These are phyloP conservation scores for Furnarius figulus DNA, from an alignment of 2,113 vertebrate species.

Conservation along the genomic window DNA sequence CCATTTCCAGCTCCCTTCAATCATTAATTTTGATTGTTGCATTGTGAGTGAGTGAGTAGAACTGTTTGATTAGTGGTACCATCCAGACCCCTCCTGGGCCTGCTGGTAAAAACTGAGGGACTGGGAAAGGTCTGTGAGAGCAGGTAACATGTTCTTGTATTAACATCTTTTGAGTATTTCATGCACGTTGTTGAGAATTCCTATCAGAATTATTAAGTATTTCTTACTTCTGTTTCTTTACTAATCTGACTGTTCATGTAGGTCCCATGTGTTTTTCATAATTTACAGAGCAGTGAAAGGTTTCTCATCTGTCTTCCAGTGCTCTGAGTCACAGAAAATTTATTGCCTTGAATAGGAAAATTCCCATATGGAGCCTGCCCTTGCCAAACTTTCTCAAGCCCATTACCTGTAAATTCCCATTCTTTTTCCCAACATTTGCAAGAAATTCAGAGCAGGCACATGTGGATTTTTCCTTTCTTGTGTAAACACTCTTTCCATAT, in stretches of 20 bases:
- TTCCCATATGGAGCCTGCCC: not conserved
- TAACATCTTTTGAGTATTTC: not conserved
- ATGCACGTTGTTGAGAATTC: not conserved
- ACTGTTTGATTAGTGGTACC: conserved; percentile 9
- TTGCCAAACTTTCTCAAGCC: not conserved
- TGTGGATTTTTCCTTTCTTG: not conserved
- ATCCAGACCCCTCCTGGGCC: not conserved
- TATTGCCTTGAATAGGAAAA: not conserved
- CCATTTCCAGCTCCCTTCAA: conserved; percentile 27
- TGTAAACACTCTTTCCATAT: not conserved
- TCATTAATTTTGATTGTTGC: conserved; percentile 28
- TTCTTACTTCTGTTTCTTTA: conserved; percentile 26
- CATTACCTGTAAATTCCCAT: not conserved
- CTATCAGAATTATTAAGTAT: conserved; percentile 25
- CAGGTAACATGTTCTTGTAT: not conserved
- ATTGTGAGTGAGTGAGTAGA: conserved; percentile 20
- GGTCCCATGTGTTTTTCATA: not conserved
- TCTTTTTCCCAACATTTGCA: not conserved
- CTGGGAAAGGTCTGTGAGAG: not conserved
- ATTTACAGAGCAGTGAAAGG: conserved; percentile 30
- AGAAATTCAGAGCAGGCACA: not conserved
- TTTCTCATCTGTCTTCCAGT: conserved; percentile 16
- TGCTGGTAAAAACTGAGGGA: not conserved
- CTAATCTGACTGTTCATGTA: conserved; percentile 22
- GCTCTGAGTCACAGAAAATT: conserved; percentile 17